A percentile compares a stretch with the other conserved stretches of the same genome.
These are phyloP conservation scores for Drosophila azteca DNA, from an alignment of 1,140 invertebrate species.

Conservation along the genomic window DNA sequence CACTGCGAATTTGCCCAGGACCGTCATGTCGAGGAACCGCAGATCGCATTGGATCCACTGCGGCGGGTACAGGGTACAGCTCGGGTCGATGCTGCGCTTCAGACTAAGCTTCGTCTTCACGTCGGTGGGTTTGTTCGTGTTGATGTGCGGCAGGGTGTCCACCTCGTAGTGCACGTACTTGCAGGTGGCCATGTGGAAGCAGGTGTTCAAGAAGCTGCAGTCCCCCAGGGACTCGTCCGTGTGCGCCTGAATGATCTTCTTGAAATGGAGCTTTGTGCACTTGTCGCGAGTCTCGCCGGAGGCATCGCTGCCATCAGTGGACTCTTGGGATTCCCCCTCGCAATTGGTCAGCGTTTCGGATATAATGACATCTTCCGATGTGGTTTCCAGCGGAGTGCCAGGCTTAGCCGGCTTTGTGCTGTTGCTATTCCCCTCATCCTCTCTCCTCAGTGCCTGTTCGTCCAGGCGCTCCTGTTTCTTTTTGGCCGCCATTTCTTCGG, in stretches of 20 bases:
- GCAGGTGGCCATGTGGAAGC: constrained; percentile 99
- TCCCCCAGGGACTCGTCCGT: constrained; percentile 98
- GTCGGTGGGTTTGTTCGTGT: constrained; percentile 80
- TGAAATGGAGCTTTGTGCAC: constrained; percentile 97
- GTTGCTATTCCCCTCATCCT: constrained; percentile 1
- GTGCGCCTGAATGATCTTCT: constrained; percentile 98
- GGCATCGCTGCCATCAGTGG: constrained; percentile 63
- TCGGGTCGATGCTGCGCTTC: constrained; percentile 83
- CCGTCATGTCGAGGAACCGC: constrained; percentile 97
- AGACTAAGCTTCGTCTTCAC: constrained; percentile 77
- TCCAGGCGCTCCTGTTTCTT: constrained; percentile 79
- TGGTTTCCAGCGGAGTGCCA: constrained; percentile 7
- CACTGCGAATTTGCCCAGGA: constrained; percentile 96
- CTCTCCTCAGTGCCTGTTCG: constrained; percentile 66
- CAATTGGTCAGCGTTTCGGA: constrained; percentile 50
- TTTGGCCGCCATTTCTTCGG: constrained; percentile 81
- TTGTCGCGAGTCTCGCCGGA: constrained; percentile 61
- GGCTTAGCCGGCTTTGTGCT: constrained; percentile 42
- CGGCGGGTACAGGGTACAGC: constrained; percentile 91
- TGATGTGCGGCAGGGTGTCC: constrained; percentile 86
- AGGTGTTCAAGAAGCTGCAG: constrained; percentile 98
- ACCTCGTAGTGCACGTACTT: constrained; percentile 99
- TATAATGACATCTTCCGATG: constrained; percentile 73
- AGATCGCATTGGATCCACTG: constrained; percentile 99
- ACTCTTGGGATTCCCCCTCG: constrained; percentile 67